phyloP scores from a whole-genome alignment of 2,888 invertebrate genomes.

The Eupithecia pulchellata region DNA sequence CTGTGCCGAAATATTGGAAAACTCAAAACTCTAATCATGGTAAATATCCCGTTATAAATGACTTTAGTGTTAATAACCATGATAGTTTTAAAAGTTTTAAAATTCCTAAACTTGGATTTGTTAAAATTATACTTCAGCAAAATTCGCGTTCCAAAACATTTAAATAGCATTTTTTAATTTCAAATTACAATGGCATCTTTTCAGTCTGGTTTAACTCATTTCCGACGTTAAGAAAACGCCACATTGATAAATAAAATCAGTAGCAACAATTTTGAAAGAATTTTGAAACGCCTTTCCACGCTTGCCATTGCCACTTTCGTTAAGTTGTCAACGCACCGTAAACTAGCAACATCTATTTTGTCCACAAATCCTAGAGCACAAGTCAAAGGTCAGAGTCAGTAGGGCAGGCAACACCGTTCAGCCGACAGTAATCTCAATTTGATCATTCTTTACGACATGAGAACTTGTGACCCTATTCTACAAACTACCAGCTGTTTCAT shows the following conservation, averaged over 20 bases:
- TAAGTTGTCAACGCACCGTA: neutral
- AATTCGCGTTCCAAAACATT: too few relatives aligned
- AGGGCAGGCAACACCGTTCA: conserved; percentile 39
- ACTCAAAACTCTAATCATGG: too few relatives aligned
- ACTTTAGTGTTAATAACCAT: too few relatives aligned
- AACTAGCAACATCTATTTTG: conserved; percentile 15
- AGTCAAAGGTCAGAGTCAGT: conserved; percentile 44
- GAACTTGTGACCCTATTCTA: conserved; percentile 47
- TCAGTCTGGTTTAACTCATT: too few relatives aligned
- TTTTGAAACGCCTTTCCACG: neutral
- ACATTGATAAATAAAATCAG: neutral
- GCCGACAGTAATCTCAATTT: conserved; percentile 55
- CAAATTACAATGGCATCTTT: too few relatives aligned
- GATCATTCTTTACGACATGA: conserved; percentile 58
- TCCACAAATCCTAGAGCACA: conserved; percentile 15
- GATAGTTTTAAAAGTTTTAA: too few relatives aligned
- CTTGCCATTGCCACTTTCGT: neutral
- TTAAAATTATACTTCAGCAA: too few relatives aligned
- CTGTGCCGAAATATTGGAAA: too few relatives aligned
- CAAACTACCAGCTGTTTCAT: conserved; percentile 10
- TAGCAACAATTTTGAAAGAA: neutral
- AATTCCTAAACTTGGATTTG: too few relatives aligned
- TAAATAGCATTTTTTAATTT: too few relatives aligned
- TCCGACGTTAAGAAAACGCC: too few relatives aligned
- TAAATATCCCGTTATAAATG: too few relatives aligned